Percentiles rank a stretch among this genome's conserved stretches.
These are phyloP conservation scores for Agapornis roseicollis DNA, from an alignment of 2,113 vertebrate genomes.

Conservation along the genomic window DNA sequence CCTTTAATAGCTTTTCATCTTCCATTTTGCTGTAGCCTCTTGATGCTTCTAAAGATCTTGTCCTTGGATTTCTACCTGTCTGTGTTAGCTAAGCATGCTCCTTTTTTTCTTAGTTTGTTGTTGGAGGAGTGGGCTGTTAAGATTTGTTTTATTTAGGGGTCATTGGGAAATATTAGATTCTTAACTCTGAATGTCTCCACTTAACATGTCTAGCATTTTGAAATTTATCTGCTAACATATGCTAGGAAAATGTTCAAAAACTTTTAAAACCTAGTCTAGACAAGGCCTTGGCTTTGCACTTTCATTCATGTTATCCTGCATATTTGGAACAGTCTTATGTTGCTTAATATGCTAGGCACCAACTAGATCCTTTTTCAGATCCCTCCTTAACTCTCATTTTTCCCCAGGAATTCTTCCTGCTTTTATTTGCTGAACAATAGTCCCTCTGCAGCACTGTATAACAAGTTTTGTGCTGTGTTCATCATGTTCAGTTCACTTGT, in stretches of 20 bases:
- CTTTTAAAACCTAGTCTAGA: background rate
- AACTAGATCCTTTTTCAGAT: conserved; percentile 4
- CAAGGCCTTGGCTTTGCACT: background rate
- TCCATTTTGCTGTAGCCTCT: background rate
- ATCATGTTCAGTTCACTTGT: background rate
- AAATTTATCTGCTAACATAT: background rate
- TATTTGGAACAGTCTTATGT: background rate
- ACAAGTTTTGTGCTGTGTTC: background rate
- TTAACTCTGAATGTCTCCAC: background rate
- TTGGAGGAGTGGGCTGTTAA: background rate
- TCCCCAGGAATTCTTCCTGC: background rate
- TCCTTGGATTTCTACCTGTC: background rate
- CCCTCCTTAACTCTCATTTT: background rate
- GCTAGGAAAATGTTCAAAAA: background rate
- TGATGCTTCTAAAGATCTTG: background rate
- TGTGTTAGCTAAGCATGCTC: background rate
- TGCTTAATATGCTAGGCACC: background rate
- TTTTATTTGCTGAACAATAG: background rate
- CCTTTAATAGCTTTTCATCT: background rate
- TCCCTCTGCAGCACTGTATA: background rate
- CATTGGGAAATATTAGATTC: background rate
- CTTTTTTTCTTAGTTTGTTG: background rate
- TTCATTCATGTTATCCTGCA: background rate
- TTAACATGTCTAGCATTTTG: background rate
- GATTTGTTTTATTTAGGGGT: background rate